Conservation (phyloP, 2,797 vertebrate genomes). For the Falco berigora region DNA sequence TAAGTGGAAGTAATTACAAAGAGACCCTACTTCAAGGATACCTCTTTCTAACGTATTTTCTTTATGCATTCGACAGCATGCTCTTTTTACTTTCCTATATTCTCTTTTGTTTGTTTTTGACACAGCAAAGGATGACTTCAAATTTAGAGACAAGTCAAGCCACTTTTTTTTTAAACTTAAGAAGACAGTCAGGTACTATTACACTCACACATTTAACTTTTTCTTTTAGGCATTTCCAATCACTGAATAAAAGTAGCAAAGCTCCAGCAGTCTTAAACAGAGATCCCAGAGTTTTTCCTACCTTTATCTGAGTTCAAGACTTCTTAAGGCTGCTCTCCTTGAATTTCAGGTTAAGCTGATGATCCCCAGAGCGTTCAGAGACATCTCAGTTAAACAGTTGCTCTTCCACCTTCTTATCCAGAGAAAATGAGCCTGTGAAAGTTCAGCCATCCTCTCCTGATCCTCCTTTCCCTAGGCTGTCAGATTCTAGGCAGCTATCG, state of each 20-base stretch:
- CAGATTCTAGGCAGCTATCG: accelerated
- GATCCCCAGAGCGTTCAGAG: background rate
- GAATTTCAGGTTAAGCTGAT: background rate
- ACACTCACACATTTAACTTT: background rate
- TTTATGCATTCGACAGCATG: accelerated
- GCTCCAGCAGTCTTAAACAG: background rate
- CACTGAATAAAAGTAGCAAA: accelerated
- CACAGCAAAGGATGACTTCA: background rate
- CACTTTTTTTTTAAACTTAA: accelerated
- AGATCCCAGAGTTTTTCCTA: background rate
- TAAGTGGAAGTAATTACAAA: background rate
- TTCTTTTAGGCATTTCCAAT: background rate
- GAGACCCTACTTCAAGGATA: accelerated
- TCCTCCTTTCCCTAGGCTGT: accelerated
- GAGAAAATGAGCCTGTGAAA: accelerated
- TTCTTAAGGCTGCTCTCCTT: background rate
- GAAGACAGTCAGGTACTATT: background rate
- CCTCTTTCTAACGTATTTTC: background rate
- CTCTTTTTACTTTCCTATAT: background rate
- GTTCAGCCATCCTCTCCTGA: accelerated
- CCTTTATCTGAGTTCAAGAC: background rate
- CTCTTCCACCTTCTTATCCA: background rate
- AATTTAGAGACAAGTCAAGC: accelerated
- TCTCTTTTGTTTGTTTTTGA: background rate
- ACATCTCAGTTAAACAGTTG: accelerated